A percentile compares a stretch with the other conserved stretches of the same genome.
Evolutionary conservation across 2,888 invertebrate genomes (phyloP).

Genomic region (Drosophila histrio): DNA sequence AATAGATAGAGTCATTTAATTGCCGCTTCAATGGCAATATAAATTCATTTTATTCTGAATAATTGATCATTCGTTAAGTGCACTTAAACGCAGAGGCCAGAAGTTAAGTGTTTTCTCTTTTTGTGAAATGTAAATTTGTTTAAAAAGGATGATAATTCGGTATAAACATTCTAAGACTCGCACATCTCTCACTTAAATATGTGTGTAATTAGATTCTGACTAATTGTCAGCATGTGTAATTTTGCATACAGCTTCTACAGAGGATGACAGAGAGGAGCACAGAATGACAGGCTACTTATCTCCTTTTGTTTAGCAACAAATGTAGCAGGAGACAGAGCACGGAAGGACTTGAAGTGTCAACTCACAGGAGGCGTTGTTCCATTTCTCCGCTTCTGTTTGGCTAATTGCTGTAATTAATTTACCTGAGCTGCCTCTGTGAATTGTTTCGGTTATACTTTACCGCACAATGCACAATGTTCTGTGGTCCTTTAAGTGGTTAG

Average conservation of each 20-base stretch:
- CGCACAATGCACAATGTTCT: slow-evolving; percentile 21
- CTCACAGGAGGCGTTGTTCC: slow-evolving; percentile 1
- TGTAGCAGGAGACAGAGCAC: background rate
- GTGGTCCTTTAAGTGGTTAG: slow-evolving; percentile 20
- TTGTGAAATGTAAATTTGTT: no score
- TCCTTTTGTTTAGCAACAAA: background rate
- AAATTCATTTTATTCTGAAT: no score
- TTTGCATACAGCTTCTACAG: background rate
- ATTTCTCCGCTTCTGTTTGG: slow-evolving; percentile 21
- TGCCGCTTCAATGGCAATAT: no score
- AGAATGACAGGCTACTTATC: slow-evolving; percentile 1
- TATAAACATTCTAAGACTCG: background rate
- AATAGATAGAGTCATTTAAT: no score
- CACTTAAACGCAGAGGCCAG: no score
- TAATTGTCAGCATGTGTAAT: slow-evolving; percentile 24
- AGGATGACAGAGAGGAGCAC: background rate
- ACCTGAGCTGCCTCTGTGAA: slow-evolving; percentile 60
- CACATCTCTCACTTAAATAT: background rate
- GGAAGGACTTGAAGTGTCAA: slow-evolving; percentile 27
- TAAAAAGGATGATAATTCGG: background rate
- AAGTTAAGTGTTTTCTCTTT: no score
- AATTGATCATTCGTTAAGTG: no score
- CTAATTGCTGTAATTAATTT: slow-evolving; percentile 74
- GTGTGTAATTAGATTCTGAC: slow-evolving; percentile 10
- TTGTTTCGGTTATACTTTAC: slow-evolving; percentile 29